A percentile compares a stretch with the other conserved stretches of the same genome.
Evolutionary conservation across 2,888 invertebrate genomes (phyloP).

Genomic region (Amphiduros pacificus): DNA sequence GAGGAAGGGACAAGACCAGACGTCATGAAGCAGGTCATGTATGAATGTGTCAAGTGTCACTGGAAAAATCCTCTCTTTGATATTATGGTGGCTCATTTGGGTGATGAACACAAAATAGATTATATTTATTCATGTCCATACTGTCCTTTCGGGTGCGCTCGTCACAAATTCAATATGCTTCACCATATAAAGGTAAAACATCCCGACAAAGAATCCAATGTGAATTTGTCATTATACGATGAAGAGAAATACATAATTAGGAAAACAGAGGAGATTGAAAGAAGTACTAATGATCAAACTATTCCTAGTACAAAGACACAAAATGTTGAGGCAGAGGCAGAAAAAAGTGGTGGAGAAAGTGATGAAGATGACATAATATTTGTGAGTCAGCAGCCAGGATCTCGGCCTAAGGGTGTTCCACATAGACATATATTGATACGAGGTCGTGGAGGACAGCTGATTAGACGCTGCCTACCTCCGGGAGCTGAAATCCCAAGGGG

Average conservation of each 20-base stretch:
- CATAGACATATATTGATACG: too few species aligned
- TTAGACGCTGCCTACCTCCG: too few species aligned
- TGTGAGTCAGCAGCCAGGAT: too few species aligned
- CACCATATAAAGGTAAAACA: not conserved
- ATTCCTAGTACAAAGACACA: not conserved
- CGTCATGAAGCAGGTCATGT: too few species aligned
- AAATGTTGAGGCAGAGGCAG: not conserved
- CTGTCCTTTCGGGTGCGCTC: slow-evolving; percentile 11
- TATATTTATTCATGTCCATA: slow-evolving; percentile 13
- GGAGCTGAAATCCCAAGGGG: too few species aligned
- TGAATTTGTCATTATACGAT: not conserved
- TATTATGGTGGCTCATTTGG: not conserved
- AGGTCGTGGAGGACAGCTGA: too few species aligned
- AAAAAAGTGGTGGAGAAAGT: not conserved
- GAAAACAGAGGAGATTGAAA: not conserved
- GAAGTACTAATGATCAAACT: not conserved
- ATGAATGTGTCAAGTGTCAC: not conserved
- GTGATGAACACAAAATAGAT: slow-evolving; percentile 4
- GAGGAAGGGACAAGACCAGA: too few species aligned
- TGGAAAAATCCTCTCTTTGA: not conserved
- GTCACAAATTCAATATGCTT: slow-evolving; percentile 4
- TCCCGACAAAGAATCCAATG: not conserved
- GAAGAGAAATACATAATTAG: slow-evolving; percentile 13
- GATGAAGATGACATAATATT: too few species aligned
- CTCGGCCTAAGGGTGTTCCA: too few species aligned